phyloP scores from a whole-genome alignment of 2,797 vertebrate genomes.

The Cygnus olor region DNA sequence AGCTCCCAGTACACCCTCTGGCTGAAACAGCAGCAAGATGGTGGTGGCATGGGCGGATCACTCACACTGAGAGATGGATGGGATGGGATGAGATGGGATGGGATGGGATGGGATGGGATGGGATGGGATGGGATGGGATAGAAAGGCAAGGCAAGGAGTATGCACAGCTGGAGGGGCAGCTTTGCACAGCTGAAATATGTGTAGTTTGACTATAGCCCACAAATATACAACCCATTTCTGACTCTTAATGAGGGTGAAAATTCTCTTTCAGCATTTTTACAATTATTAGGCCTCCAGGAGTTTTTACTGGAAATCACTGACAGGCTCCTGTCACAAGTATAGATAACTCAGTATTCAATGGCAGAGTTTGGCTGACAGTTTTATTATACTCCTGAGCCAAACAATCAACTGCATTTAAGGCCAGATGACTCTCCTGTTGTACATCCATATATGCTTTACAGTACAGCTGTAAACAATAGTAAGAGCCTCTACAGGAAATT shows the following conservation, averaged over 20 bases:
- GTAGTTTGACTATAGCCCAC: background rate
- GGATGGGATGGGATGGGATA: background rate
- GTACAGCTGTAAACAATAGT: slow-evolving; percentile 58
- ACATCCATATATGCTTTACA: slow-evolving; percentile 9
- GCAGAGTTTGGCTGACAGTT: slow-evolving; percentile 44
- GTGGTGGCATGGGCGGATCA: background rate
- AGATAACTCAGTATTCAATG: slow-evolving; percentile 34
- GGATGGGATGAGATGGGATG: background rate
- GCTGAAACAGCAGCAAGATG: background rate
- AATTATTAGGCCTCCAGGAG: slow-evolving; percentile 38
- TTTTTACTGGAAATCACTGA: slow-evolving; percentile 40
- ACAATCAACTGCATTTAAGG: slow-evolving; percentile 16
- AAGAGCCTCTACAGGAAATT: slow-evolving; percentile 47
- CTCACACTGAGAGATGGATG: background rate
- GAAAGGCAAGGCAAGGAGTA: background rate
- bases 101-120: background rate
- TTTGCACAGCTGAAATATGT: background rate
- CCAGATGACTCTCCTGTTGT: slow-evolving; percentile 56
- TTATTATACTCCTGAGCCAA: slow-evolving; percentile 47
- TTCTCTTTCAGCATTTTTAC: slow-evolving; percentile 17
- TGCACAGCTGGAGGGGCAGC: background rate
- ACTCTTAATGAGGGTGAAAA: background rate
- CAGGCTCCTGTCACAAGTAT: slow-evolving; percentile 5
- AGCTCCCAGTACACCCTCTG: background rate
- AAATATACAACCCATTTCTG: background rate